phyloP scores from a whole-genome alignment of 2,888 invertebrate species.

The Scaptomyza cyrtandrae region DNA sequence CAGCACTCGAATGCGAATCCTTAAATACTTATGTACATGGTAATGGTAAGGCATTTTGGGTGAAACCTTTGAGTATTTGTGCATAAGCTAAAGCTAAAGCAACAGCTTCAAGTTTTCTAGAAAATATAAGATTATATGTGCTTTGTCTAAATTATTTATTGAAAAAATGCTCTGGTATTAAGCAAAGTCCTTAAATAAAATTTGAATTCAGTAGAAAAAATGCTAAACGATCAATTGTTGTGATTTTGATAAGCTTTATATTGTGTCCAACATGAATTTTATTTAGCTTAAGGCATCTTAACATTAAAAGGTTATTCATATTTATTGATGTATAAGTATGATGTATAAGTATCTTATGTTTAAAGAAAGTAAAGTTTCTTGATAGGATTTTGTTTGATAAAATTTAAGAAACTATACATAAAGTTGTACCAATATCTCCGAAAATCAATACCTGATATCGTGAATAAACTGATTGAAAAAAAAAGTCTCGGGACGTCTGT shows the following conservation, averaged over 20 bases:
- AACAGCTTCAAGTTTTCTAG: neutral
- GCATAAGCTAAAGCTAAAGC: slow-evolving; percentile 8
- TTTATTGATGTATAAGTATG: no score
- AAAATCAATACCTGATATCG: neutral
- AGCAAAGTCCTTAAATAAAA: neutral
- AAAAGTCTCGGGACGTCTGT: neutral
- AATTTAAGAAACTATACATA: neutral
- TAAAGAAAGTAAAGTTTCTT: no score
- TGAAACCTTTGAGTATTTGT: slow-evolving; percentile 28
- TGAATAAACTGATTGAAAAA: neutral
- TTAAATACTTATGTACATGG: neutral
- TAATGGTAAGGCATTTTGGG: slow-evolving; percentile 1
- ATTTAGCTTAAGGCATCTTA: neutral
- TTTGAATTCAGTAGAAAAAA: neutral
- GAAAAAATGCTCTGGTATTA: neutral
- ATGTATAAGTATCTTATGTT: no score
- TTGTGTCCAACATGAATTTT: neutral
- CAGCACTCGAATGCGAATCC: slow-evolving; percentile 18
- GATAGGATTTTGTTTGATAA: neutral
- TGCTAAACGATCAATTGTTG: neutral
- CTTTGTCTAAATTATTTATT: neutral
- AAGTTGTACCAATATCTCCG: no score
- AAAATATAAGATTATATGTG: neutral
- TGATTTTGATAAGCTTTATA: neutral
- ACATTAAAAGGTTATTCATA: neutral